phyloP scores from a whole-genome alignment of 1,140 invertebrate species.

The Akabosia matsudoensis region DNA sequence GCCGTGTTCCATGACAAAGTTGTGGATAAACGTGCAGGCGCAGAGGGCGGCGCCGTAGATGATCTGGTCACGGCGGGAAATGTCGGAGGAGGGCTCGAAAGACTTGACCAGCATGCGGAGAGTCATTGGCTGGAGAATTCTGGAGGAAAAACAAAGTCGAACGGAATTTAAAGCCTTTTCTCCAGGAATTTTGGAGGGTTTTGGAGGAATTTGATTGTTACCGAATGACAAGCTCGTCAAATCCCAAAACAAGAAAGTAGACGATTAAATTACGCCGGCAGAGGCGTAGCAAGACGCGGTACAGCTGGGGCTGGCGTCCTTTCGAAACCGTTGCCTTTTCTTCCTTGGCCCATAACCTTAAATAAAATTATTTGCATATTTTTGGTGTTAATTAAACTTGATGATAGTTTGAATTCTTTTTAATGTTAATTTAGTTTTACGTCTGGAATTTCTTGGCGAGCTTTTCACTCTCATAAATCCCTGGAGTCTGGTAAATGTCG shows the following conservation, averaged over 20 bases:
- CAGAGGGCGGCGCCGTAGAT: constrained; percentile 61
- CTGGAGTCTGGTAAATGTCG: constrained; percentile 47
- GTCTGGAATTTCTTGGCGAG: constrained; percentile 1
- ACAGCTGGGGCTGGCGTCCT: constrained; percentile 12
- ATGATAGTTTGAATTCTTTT: background rate
- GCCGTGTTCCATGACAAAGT: constrained; percentile 33
- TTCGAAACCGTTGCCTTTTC: background rate
- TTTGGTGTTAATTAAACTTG: background rate
- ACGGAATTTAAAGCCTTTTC: background rate
- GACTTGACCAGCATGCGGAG: constrained; percentile 58
- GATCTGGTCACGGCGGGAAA: constrained; percentile 54
- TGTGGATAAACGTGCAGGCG: constrained; percentile 50
- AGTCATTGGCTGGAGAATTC: constrained; percentile 55
- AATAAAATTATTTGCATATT: background rate
- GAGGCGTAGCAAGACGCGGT: constrained; percentile 1
- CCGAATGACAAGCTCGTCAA: constrained; percentile 28
- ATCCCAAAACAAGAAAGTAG: constrained; percentile 9
- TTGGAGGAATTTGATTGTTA: background rate
- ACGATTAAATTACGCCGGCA: constrained; percentile 13
- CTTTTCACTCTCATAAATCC: constrained; percentile 6
- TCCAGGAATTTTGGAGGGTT: background rate
- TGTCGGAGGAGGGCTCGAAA: constrained; percentile 48
- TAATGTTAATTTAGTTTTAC: constrained; percentile 18
- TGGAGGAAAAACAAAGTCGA: background rate
- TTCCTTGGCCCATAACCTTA: constrained; percentile 30